Evolutionary conservation across 2,797 vertebrate genomes (phyloP).

Genomic region (Myotis vivesi): DNA sequence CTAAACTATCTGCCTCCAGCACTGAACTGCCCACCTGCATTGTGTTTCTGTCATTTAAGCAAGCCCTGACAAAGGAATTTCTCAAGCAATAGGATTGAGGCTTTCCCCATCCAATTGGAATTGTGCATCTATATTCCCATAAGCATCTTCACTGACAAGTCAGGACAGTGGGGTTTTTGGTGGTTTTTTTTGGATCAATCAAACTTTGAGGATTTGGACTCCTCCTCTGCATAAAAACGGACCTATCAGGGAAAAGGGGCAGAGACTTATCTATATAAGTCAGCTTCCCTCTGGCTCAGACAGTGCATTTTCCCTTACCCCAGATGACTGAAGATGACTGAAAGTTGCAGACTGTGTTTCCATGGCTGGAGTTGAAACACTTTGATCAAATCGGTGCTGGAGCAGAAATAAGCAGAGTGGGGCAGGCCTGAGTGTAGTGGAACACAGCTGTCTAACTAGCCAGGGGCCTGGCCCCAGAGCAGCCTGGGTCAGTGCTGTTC

Average conservation of each 20-base stretch:
- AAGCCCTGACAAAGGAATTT: neutral
- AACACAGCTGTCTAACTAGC: neutral
- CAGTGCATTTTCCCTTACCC: neutral
- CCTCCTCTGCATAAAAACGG: neutral
- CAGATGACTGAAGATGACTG: neutral
- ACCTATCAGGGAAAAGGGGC: neutral
- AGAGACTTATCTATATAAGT: neutral
- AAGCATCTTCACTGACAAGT: neutral
- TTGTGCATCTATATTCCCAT: neutral
- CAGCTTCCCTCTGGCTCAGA: neutral
- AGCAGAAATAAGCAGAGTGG: neutral
- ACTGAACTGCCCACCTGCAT: neutral
- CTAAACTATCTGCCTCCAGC: neutral
- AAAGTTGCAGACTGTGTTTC: neutral
- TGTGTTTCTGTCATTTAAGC: neutral
- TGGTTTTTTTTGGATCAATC: neutral
- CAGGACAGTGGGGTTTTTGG: neutral
- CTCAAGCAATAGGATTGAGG: neutral
- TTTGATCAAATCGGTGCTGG: neutral
- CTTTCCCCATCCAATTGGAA: neutral
- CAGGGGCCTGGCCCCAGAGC: neutral
- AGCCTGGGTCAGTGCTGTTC: neutral
- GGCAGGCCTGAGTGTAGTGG: neutral
- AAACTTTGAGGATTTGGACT: neutral
- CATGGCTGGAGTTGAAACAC: neutral